Conservation (phyloP, 2,797 vertebrate genomes). For the Bothrops alternatus region DNA sequence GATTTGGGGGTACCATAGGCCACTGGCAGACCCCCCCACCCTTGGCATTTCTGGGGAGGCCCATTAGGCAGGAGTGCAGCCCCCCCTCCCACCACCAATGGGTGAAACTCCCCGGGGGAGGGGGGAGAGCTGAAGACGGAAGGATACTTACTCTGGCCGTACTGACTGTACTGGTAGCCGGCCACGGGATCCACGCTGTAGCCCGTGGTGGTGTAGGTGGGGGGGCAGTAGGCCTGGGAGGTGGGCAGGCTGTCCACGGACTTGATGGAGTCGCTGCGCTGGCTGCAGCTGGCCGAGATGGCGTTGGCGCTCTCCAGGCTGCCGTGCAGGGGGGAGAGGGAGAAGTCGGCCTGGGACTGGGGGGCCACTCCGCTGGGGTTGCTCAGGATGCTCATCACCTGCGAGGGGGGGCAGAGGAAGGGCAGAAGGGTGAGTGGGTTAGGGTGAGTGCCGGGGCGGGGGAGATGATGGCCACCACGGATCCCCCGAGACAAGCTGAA, state of each 20-base stretch:
- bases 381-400: conserved; percentile 98
- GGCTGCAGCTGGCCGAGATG: conserved; percentile 97
- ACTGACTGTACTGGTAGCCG: conserved; percentile 96
- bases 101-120: too few species aligned
- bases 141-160: conserved; percentile 88
- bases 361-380: conserved; percentile 87
- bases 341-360: conserved; percentile 93
- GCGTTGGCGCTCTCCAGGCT: conserved; percentile 89
- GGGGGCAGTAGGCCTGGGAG: conserved; percentile 95
- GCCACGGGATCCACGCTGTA: conserved; percentile 98
- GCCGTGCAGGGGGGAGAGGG: conserved; percentile 93
- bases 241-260: conserved; percentile 91
- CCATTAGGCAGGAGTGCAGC: not conserved
- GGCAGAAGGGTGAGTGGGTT: not conserved
- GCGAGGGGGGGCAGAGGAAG: conserved; percentile 15
- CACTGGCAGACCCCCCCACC: not conserved
- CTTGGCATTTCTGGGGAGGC: not conserved
- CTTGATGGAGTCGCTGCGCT: conserved; percentile 94
- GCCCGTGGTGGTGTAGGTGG: conserved; percentile 94
- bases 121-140: not conserved
- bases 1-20: not conserved
- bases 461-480: not conserved
- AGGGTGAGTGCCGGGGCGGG: not conserved
- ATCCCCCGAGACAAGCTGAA: not conserved
- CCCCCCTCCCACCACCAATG: too few species aligned